Evolutionary conservation across 2,113 vertebrate species (phyloP).

Genomic region (Lontra canadensis): DNA sequence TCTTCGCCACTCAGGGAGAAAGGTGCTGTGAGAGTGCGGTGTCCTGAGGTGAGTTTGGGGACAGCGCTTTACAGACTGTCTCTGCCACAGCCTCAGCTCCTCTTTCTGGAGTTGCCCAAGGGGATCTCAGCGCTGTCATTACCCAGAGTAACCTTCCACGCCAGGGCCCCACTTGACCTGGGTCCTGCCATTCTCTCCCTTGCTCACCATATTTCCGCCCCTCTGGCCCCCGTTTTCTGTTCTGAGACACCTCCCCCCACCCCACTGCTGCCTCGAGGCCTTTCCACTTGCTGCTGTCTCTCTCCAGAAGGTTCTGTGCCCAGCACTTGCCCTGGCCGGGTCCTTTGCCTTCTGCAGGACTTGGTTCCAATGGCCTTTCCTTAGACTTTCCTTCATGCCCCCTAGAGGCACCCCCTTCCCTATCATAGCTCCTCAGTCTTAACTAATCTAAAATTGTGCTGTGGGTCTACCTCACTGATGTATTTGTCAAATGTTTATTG

Average conservation of each 20-base stretch:
- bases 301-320: background rate
- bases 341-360: background rate
- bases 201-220: background rate
- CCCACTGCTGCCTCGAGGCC: background rate
- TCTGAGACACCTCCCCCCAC: background rate
- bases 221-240: background rate
- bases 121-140: background rate
- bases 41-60: background rate
- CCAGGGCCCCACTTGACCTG: background rate
- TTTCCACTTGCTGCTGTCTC: background rate
- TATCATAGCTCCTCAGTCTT: background rate
- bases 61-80: background rate
- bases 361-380: background rate
- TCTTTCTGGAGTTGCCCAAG: background rate
- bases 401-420: background rate
- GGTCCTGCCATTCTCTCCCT: background rate
- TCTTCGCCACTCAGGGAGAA: background rate
- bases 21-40: background rate
- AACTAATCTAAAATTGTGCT: background rate
- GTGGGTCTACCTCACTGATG: background rate
- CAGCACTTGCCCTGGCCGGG: background rate
- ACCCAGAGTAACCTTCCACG: background rate
- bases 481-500: conserved; percentile 1
- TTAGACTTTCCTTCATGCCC: background rate
- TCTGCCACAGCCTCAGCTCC: background rate